Base-by-base conservation (phyloP, 2,113 vertebrate species). In the Reinhardtius hippoglossoides region DNA sequence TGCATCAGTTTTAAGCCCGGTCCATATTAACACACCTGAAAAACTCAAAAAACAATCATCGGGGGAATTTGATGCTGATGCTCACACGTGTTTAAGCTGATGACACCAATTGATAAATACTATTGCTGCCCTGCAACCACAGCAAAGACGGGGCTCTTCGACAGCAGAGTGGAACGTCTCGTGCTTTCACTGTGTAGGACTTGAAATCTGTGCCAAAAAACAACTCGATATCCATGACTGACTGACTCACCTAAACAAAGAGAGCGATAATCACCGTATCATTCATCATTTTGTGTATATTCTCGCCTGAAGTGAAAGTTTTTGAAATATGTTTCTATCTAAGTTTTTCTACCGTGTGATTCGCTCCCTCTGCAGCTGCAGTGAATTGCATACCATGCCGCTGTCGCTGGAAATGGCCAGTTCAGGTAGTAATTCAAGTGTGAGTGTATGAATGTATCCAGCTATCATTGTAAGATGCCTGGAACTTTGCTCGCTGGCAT, bases 351-450 rank as follows among this genome's bases (percentile, higher is more conserved):
- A 16, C 10, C 2, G 42, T 31, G 2, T 31, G 27, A 18, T 52
- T 12, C 23, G 5, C 23, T 46, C 40, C 14, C 5, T 21, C 58
- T 14, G 27, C n/a, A 64, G 65, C 23, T 44, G 50, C 37, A 14
- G 40, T 50, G 26, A 76, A 75, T 42, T 82, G 54, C 67, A 46
- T 37, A 48, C 14, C 16, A 37, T 62, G 67, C 61, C 71, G 21
- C 62, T 58, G 18, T n/a, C 67, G 58, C 74, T 69, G 78, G 66
- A 78, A 71, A 81, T 52, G 40, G 27, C 65, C 52, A 55, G 27
- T 80, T 72, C 24, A 46, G 13, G 46, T 56, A 42, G 58, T 76
- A 80, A 71, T 64, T 77, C 42, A 67, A 71, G 59, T 21, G 10
- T 64, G 55, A 50, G 46, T 62, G 54, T 70, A 57, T 60, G 48